Base-by-base conservation (phyloP, 2,113 vertebrate species). In the Thinocorus orbignyianus region DNA sequence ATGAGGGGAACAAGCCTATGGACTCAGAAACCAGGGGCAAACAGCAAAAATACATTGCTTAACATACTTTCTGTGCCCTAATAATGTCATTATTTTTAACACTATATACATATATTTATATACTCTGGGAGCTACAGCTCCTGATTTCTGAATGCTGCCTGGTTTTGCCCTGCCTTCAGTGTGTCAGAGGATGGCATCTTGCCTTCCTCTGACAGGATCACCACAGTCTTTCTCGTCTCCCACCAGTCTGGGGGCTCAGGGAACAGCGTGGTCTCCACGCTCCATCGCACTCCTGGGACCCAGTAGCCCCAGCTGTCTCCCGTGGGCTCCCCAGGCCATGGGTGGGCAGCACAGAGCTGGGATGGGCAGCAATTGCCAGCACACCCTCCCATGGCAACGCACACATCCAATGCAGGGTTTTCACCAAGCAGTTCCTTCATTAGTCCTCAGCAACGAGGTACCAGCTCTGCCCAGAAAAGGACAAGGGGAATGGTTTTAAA, bases 311-410 rank as follows among this genome's bases (percentile, higher is more conserved):
- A 1, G 0, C 2, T 62, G 4, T 31, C 48, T 68, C 55, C 41
- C n/a, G 33, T 0, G 4, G 19, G 6, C 7, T 13, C 19, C 41
- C 28, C 1, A 1, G 42, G 16, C 39, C 0, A 0, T 12, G n/a
- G 25, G 25, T 37, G 37, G 39, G n/a, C 66, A 84, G 18, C 26
- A 8, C 6, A 3, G 66, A 41, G 30, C 39, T 81, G 73, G 28
- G 14, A 31, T 5, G 22, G n/a, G 5, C 26, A n/a, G 7, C 54
- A 28, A 31, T 30, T 44, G 10, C 8, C 17, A 74, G 28, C 54
- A 18, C 14, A 39, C 1, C 7, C 7, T 26, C 35, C 25, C 13
- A 13, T 5, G 17, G 62, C 44, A 66, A 54, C 54, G 19, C 4
- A 2, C 1, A 1, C 5, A 3, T 33, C 23, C 33, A 18, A 2